These are phyloP conservation scores for Ophioninae sp. DNA, from an alignment of 2,888 invertebrate species.

Conservation along the genomic window DNA sequence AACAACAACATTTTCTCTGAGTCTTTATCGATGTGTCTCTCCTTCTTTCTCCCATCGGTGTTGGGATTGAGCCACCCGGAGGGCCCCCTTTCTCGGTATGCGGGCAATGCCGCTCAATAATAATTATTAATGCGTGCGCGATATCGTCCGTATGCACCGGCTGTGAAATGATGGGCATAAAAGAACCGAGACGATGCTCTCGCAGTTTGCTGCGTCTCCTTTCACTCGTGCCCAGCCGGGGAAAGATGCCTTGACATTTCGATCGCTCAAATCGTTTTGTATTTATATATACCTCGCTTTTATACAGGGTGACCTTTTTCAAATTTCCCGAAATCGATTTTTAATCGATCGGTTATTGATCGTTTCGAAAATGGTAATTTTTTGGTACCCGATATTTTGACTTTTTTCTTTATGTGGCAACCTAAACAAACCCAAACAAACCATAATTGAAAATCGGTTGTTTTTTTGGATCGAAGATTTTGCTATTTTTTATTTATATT, in stretches of 20 bases:
- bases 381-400: too few relatives aligned
- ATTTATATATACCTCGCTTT: background rate
- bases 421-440: too few relatives aligned
- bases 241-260: conserved; percentile 62
- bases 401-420: too few relatives aligned
- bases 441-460: too few relatives aligned
- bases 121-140: conserved; percentile 61
- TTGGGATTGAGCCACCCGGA: conserved; percentile 52
- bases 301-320: background rate
- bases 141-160: conserved; percentile 38
- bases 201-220: conserved; percentile 53
- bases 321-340: background rate
- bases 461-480: too few relatives aligned
- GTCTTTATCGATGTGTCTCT: background rate
- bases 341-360: too few relatives aligned
- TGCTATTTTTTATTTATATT: too few relatives aligned
- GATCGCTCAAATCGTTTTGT: conserved; percentile 52
- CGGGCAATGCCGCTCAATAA: conserved; percentile 44
- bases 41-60: background rate
- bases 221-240: conserved; percentile 52
- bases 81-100: conserved; percentile 36
- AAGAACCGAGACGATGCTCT: conserved; percentile 43
- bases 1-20: background rate
- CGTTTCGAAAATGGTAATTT: too few relatives aligned
- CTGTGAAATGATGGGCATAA: conserved; percentile 52